A percentile compares a stretch with the other conserved stretches of the same genome.
phyloP scores from a whole-genome alignment of 2,888 invertebrate species.

The Crocallis elinguaria region DNA sequence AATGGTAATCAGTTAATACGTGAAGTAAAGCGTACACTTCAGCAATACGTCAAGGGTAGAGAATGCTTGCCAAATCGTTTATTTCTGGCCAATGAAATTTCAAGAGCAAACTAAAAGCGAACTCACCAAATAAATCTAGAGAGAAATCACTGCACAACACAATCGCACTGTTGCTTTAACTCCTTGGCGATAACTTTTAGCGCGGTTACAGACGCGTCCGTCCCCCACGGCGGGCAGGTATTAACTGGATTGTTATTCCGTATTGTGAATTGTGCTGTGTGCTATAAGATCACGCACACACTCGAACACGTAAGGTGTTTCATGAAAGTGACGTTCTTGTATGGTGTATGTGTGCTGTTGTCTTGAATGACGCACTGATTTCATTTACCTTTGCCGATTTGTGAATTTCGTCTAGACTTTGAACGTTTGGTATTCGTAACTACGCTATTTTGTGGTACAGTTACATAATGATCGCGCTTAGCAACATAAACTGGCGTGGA shows the following conservation, averaged over 20 bases:
- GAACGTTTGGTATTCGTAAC: slow-evolving; percentile 1
- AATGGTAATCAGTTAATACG: slow-evolving; percentile 15
- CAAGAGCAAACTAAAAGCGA: slow-evolving; percentile 1
- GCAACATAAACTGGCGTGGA: slow-evolving; percentile 4
- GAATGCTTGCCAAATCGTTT: slow-evolving; percentile 69
- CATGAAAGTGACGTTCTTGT: slow-evolving; percentile 58
- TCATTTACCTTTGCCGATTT: slow-evolving; percentile 24
- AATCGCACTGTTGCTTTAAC: slow-evolving; percentile 42
- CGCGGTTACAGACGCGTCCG: slow-evolving; percentile 53
- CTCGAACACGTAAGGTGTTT: slow-evolving; percentile 46
- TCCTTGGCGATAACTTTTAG: slow-evolving; percentile 38
- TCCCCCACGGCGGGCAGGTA: slow-evolving; percentile 51
- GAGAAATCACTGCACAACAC: slow-evolving; percentile 69
- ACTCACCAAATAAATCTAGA: slow-evolving; percentile 65
- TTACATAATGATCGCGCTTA: slow-evolving; percentile 12
- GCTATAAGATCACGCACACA: slow-evolving; percentile 42
- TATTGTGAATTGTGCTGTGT: slow-evolving; percentile 43
- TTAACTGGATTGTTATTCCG: slow-evolving; percentile 65
- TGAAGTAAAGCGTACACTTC: slow-evolving; percentile 21
- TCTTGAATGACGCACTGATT: slow-evolving; percentile 54
- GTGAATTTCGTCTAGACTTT: slow-evolving; percentile 17
- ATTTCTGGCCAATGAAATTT: slow-evolving; percentile 59
- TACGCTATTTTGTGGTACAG: neutral
- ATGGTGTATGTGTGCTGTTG: slow-evolving; percentile 47
- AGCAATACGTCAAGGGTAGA: slow-evolving; percentile 63